Base-by-base conservation (phyloP, 2,888 invertebrate species). In the Formica aserva region DNA sequence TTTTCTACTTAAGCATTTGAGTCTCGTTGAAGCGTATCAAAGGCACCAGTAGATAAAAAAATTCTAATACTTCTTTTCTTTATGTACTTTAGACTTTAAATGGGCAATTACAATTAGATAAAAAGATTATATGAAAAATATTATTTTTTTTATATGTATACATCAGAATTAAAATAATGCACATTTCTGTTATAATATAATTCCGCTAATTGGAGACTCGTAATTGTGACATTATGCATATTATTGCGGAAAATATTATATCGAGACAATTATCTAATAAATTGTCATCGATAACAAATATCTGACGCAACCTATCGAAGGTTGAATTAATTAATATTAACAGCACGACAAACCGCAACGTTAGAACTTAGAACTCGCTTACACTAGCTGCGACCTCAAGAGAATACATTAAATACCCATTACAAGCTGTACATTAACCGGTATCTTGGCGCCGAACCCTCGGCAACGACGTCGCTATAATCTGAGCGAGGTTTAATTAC, bases 401-500 rank as follows among this genome's bases (percentile, higher is more conserved):
- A 78, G 57, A 57, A 78, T 74, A 48, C 60, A 80, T 80, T 75
- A 80, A 80, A 80, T 48, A 80, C n/a, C 75, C 75, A 80, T 80
- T 80, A 78, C 60, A 74, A 74, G 45, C 45, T 74, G 9, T 74
- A 48, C 45, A 74, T 74, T 80, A 74, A 80, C 41, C 45, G 41
- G 29, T 41, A 72, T 41, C 41, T 15, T 26, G 9, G 38, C 26
- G 26, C 6, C 52, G 35, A 74, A 71, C 45, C 45, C 32, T 75
- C 60, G 75, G 66, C 32, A 6, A 32, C 32, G 83, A 80, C 13
- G 26, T 8, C 52, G 29, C 18, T 35, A 66, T 76, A 83, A 67
- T 74, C 72, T 45, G 65, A 55, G 35, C 60, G 65, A 11, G 66
- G 72, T 63, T 90, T 90, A 90, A 88, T 89, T 90, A 88, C 80